These are phyloP conservation scores for Oreortyx pictus DNA, from an alignment of 2,797 vertebrate genomes.

Conservation along the genomic window DNA sequence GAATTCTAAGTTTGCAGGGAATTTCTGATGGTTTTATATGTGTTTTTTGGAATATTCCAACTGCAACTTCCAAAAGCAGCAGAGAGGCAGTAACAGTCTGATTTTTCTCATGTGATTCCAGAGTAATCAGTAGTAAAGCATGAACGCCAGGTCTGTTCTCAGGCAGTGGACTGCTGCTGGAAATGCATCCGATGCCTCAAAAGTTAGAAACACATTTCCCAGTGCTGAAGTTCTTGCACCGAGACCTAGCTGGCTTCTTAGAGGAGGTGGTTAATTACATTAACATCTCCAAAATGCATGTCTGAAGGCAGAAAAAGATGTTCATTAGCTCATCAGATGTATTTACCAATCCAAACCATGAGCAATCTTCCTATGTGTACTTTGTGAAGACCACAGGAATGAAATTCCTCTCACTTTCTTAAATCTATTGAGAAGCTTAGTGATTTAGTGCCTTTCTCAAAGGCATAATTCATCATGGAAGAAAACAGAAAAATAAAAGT, in stretches of 20 bases:
- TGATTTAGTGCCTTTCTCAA: constrained; percentile 56
- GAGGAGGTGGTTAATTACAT: not conserved
- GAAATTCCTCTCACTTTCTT: constrained; percentile 32
- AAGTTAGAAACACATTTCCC: not conserved
- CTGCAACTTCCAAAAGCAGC: not conserved
- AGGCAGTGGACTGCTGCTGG: not conserved
- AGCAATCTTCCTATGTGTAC: not conserved
- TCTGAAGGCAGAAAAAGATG: constrained; percentile 3
- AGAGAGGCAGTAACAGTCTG: not conserved
- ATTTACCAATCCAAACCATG: constrained; percentile 2
- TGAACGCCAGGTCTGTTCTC: not conserved
- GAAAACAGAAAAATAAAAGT: constrained; percentile 60
- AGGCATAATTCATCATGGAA: constrained; percentile 56
- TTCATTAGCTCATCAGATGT: not conserved
- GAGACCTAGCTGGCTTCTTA: not conserved
- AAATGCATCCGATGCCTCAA: not conserved
- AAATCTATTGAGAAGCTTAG: not conserved
- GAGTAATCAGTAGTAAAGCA: not conserved
- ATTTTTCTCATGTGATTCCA: constrained; percentile 9
- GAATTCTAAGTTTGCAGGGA: not conserved
- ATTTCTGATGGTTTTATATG: not conserved
- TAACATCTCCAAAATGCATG: not conserved
- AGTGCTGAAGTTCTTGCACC: not conserved
- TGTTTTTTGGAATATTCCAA: not conserved
- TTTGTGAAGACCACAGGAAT: not conserved